Percentiles rank a stretch among this genome's conserved stretches.
These are phyloP conservation scores for Xylota segnis DNA, from an alignment of 2,888 invertebrate species.

Conservation along the genomic window DNA sequence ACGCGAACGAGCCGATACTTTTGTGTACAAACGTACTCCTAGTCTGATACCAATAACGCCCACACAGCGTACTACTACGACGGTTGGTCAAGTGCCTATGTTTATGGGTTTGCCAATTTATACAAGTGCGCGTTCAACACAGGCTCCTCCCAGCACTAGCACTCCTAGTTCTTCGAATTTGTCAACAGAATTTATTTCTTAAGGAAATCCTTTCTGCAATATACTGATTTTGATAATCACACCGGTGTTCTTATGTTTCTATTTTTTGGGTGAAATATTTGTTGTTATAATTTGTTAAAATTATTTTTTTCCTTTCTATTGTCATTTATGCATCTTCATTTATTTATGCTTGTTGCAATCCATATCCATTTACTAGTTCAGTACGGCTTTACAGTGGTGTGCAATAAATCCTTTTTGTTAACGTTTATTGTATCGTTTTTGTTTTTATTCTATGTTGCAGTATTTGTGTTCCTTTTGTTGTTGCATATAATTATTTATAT, in stretches of 20 bases:
- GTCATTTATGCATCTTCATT: slow-evolving; percentile 13
- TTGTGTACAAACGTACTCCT: slow-evolving; percentile 81
- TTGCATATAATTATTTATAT: not conserved
- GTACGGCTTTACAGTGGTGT: slow-evolving; percentile 57
- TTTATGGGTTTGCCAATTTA: slow-evolving; percentile 94
- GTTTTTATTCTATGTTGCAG: slow-evolving; percentile 3
- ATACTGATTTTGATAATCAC: slow-evolving; percentile 20
- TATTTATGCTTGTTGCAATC: slow-evolving; percentile 42
- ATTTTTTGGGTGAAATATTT: slow-evolving; percentile 35
- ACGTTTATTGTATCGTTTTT: slow-evolving; percentile 18
- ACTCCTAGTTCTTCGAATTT: slow-evolving; percentile 22
- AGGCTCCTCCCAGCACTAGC: slow-evolving; percentile 44
- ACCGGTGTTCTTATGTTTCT: not conserved
- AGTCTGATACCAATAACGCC: slow-evolving; percentile 80
- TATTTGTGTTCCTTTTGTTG: not conserved
- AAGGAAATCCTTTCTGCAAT: slow-evolving; percentile 20
- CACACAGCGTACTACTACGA: slow-evolving; percentile 81
- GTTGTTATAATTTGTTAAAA: slow-evolving; percentile 34
- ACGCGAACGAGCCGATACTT: slow-evolving; percentile 84
- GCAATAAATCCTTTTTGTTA: slow-evolving; percentile 64
- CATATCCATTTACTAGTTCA: slow-evolving; percentile 22
- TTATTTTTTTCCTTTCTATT: slow-evolving; percentile 18
- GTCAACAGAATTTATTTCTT: slow-evolving; percentile 55
- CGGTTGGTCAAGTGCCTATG: slow-evolving; percentile 84
- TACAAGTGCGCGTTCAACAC: slow-evolving; percentile 80